Base-by-base conservation (phyloP, 2,113 vertebrate genomes). In the Pantherophis guttatus region DNA sequence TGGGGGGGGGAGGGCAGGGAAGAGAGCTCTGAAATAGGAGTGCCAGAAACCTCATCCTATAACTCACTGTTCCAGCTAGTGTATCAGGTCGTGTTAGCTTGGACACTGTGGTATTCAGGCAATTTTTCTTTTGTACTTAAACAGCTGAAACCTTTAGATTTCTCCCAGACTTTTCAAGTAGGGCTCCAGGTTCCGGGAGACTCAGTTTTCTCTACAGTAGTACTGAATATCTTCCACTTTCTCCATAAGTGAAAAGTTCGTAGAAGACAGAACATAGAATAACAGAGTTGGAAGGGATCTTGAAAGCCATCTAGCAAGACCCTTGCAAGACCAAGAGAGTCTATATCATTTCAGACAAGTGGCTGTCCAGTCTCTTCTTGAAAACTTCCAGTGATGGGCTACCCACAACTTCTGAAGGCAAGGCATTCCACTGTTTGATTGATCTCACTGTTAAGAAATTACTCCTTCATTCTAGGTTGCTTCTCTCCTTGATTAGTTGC, bases 111-210 rank as follows among this genome's bases (percentile, higher is more conserved):
- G 96, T 97, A 97, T 97, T 93, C 95, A 95, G 97, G 97, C 96
- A 12, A 97, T 97, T 97, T 95, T 97, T 96, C 93, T 95, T 96
- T 97, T 44, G 93, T 96, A 95, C 94, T 95, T 94, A 94, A 95
- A 97, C 93, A 97, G 89, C 95, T 70, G 95, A 96, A 97, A 96
- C 95, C 95, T 97, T 97, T 95, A 96, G 86, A 96, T 97, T 96
- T 97, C 96, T 97, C 95, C 96, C 91, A 95, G 95, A 96, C 96
- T 87, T 92, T 95, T 97, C 96, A 93, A 91, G 44, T 50, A 92
- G 92, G 91, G 93, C 90, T 94, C 33, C 86, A 90, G 96, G 95
- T 96, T 95, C 59, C 94, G 44, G 94, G 93, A 94, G 87, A 95
- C 92, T 88, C 58, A 0, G 53, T 53, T 93, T 94, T 94, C 90